phyloP scores from a whole-genome alignment of 2,888 invertebrate genomes.

The Arctia plantaginis region DNA sequence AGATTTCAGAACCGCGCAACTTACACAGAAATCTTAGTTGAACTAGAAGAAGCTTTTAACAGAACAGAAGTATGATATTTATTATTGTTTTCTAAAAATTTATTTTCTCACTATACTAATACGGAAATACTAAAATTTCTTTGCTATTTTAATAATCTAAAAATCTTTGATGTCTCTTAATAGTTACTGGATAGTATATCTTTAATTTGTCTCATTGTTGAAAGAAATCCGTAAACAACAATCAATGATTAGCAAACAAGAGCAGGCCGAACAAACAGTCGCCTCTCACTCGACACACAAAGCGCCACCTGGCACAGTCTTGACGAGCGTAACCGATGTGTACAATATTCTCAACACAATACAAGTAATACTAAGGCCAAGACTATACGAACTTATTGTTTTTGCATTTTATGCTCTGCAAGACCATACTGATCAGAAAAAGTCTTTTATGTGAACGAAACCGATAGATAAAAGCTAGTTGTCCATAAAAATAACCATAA shows the following conservation, averaged over 20 bases:
- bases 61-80: too few species aligned
- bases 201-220: not conserved
- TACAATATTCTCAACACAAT: conserved; percentile 3
- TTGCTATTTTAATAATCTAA: too few species aligned
- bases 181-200: not conserved
- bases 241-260: not conserved
- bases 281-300: not conserved
- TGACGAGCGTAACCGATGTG: conserved; percentile 4
- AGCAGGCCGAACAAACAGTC: not conserved
- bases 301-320: not conserved
- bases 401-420: not conserved
- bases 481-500: not conserved
- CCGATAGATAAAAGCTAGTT: not conserved
- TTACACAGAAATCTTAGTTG: too few species aligned
- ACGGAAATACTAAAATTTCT: too few species aligned
- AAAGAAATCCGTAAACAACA: not conserved
- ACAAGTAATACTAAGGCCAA: not conserved
- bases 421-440: not conserved
- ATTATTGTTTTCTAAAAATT: too few species aligned
- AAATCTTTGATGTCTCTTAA: not conserved
- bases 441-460: not conserved
- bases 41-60: too few species aligned
- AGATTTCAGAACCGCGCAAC: too few species aligned
- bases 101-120: too few species aligned
- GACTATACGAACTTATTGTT: not conserved